phyloP scores from a whole-genome alignment of 2,888 invertebrate species.

The Hanleya hanleyi region DNA sequence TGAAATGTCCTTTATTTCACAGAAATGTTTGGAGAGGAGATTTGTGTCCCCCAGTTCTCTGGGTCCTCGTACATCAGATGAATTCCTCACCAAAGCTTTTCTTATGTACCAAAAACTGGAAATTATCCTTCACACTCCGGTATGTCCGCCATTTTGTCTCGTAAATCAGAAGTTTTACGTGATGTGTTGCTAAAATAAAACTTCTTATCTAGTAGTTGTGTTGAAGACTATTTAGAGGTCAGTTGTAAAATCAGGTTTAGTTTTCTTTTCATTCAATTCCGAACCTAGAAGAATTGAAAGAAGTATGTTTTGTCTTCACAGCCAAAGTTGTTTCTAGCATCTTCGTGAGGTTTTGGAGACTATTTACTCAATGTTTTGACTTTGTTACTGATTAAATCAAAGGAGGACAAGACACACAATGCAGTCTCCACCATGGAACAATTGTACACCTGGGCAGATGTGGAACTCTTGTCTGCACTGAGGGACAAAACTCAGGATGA shows the following conservation, averaged over 20 bases:
- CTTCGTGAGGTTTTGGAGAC: too few relatives aligned
- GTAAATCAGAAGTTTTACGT: too few relatives aligned
- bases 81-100: constrained; percentile 32
- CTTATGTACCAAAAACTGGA: constrained; percentile 33
- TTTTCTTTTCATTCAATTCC: too few relatives aligned
- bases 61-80: neutral
- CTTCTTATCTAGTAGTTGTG: too few relatives aligned
- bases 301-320: too few relatives aligned
- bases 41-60: neutral
- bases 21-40: constrained; percentile 3
- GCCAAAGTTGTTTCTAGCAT: too few relatives aligned
- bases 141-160: too few relatives aligned
- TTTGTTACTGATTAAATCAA: neutral
- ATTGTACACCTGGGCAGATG: neutral
- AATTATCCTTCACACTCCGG: constrained; percentile 32
- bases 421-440: neutral
- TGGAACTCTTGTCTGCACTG: neutral
- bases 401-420: neutral
- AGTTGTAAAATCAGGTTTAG: too few relatives aligned
- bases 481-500: neutral
- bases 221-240: too few relatives aligned
- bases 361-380: neutral
- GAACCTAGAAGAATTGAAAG: too few relatives aligned
- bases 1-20: too few relatives aligned
- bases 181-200: too few relatives aligned